A percentile compares a stretch with the other conserved stretches of the same genome.
phyloP scores from a whole-genome alignment of 2,113 vertebrate species.

The Tychaedon coryphoeus region DNA sequence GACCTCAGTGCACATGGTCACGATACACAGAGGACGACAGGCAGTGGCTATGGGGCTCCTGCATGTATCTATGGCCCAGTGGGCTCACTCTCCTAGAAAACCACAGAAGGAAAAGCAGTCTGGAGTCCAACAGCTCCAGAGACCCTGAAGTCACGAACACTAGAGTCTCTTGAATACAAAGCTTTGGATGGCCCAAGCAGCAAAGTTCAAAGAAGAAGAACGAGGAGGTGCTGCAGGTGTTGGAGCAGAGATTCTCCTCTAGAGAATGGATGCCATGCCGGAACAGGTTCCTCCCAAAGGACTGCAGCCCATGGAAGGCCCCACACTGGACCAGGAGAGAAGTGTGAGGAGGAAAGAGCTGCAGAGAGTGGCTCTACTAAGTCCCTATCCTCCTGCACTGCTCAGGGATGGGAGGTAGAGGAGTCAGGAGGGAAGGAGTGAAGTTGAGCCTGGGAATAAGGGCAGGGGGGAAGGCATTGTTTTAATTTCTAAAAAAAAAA shows the following conservation, averaged over 20 bases:
- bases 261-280: not conserved
- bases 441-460: not conserved
- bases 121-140: not conserved
- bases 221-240: not conserved
- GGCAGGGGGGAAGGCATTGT: rapidly evolving
- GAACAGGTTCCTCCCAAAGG: not conserved
- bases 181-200: not conserved
- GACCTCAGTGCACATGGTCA: not conserved
- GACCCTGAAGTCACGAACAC: not conserved
- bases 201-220: not conserved
- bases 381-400: too few species aligned
- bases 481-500: not conserved
- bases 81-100: not conserved
- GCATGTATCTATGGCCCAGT: not conserved
- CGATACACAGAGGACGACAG: rapidly evolving
- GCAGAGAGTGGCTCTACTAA: not conserved
- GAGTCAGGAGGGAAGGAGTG: not conserved
- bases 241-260: not conserved
- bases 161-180: not conserved
- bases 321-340: not conserved
- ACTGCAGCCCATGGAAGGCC: not conserved
- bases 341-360: not conserved
- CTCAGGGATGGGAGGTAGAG: not conserved
- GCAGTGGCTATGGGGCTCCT: not conserved
- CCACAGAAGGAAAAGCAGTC: not conserved